phyloP scores from a whole-genome alignment of 2,888 invertebrate species.

The Muscina levida region DNA sequence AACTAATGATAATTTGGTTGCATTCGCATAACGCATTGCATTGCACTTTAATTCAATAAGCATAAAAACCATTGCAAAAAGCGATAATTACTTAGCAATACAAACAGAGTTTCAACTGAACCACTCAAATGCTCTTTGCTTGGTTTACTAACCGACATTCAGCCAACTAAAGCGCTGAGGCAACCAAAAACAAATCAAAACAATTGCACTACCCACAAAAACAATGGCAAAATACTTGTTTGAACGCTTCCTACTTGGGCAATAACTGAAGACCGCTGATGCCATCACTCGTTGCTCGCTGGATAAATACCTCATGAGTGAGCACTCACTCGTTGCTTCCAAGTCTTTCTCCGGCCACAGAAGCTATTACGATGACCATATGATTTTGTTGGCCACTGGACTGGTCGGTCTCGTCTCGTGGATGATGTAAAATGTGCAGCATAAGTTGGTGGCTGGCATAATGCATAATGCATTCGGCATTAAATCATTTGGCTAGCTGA shows the following conservation, averaged over 20 bases:
- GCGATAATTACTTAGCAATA: slow-evolving; percentile 41
- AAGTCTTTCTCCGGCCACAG: slow-evolving; percentile 6
- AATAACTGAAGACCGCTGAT: background rate
- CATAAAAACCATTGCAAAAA: slow-evolving; percentile 42
- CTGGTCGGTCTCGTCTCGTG: too few relatives aligned
- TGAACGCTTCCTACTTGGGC: slow-evolving; percentile 58
- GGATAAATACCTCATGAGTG: background rate
- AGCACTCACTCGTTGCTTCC: background rate
- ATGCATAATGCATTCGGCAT: slow-evolving; percentile 44
- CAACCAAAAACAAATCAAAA: slow-evolving; percentile 2
- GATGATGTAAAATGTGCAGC: slow-evolving; percentile 31
- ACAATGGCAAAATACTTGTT: slow-evolving; percentile 51
- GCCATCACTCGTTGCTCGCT: slow-evolving; percentile 6
- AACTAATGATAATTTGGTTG: slow-evolving; percentile 26
- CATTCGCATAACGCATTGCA: background rate
- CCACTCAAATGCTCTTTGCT: slow-evolving; percentile 30
- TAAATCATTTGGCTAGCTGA: slow-evolving; percentile 2
- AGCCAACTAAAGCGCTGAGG: background rate
- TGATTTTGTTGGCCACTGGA: background rate
- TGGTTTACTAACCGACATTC: slow-evolving; percentile 60
- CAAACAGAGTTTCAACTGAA: slow-evolving; percentile 8
- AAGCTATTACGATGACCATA: background rate
- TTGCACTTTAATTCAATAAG: slow-evolving; percentile 19
- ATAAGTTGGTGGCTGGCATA: slow-evolving; percentile 33
- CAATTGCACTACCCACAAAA: background rate